Percentiles rank a stretch among this genome's conserved stretches.
These are phyloP conservation scores for Acrobasis repandana DNA, from an alignment of 2,888 invertebrate genomes.

Conservation along the genomic window DNA sequence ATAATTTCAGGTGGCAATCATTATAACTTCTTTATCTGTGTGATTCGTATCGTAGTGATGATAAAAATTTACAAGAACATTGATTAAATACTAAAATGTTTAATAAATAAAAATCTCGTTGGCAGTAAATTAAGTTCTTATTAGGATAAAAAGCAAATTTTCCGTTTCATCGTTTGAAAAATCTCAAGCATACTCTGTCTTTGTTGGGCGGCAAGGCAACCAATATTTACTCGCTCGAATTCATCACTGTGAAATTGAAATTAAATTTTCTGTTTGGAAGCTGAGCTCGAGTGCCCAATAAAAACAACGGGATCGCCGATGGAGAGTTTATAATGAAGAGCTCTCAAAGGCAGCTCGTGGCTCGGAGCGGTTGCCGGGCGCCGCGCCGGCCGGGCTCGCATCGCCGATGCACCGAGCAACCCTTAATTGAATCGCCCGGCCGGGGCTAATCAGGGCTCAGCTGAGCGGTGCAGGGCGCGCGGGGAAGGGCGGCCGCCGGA, in stretches of 20 bases:
- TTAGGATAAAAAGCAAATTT: not conserved
- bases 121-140: not conserved
- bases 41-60: too few species aligned
- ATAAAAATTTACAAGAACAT: too few species aligned
- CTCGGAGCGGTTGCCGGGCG: constrained; percentile 35
- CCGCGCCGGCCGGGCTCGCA: constrained; percentile 50
- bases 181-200: constrained; percentile 24
- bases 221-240: constrained; percentile 14
- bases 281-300: constrained; percentile 49
- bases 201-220: constrained; percentile 30
- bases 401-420: constrained; percentile 73
- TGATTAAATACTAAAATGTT: too few species aligned
- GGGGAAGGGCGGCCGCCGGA: constrained; percentile 68
- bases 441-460: constrained; percentile 81
- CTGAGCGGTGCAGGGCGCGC: constrained; percentile 68
- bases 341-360: constrained; percentile 55
- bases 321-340: constrained; percentile 70
- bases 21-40: too few species aligned
- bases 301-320: constrained; percentile 59
- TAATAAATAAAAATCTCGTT: not conserved
- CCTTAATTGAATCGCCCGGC: constrained; percentile 80
- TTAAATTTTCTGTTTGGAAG: constrained; percentile 38
- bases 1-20: too few species aligned
- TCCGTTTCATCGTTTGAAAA: constrained; percentile 15
- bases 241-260: constrained; percentile 36